Base-by-base conservation (phyloP, 1,140 invertebrate species). In the Drosophila busckii region DNA sequence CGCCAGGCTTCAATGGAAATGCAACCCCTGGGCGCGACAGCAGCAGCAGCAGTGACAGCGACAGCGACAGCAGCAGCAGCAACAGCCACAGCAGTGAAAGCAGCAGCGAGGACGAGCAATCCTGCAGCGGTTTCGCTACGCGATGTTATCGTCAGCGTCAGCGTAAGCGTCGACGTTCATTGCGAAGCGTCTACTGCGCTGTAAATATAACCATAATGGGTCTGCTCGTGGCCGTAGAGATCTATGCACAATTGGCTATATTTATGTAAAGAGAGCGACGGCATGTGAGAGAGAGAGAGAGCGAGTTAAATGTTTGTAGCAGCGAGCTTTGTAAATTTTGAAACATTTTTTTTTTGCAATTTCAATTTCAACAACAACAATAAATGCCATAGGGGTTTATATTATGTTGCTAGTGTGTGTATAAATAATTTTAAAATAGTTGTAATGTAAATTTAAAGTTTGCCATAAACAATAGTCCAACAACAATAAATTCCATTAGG, bases 101-200 rank as follows among this genome's bases (percentile, higher is more conserved):
- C 25, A 4, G 13, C 19, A 29, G 15, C 31, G 17, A 25, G 34
- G 4, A 15, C 35, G 22, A 28, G 13, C 29, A 10, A 2, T 16
- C 19, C 19, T 2, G 5, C 26, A 16, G n/a, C 31, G 10, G 17
- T 22, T n/a, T 59, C 65, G 0, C 37, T 50, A 26, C 46, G 29
- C 55, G 76, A 65, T 62, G 75, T 80, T 40, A 65, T 82, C 52
- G 69, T 80, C 75, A 83, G 69, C 73, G 73, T 85, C 84, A 84
- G 52, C 73, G 73, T 85, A 80, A 82, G 40, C 73, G 84, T 56
- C 70, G 84, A 85, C 84, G 84, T 85, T 76, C 84, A 86, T 52
- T 86, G 68, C 84, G 80, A 86, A 84, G 84, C 84, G 59, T 83
- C 80, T 80, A 86, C 75, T 84, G 84, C 84, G 66, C 70, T 86